Conservation (phyloP, 2,888 invertebrate genomes). For the Torymus aiolomorphi region DNA sequence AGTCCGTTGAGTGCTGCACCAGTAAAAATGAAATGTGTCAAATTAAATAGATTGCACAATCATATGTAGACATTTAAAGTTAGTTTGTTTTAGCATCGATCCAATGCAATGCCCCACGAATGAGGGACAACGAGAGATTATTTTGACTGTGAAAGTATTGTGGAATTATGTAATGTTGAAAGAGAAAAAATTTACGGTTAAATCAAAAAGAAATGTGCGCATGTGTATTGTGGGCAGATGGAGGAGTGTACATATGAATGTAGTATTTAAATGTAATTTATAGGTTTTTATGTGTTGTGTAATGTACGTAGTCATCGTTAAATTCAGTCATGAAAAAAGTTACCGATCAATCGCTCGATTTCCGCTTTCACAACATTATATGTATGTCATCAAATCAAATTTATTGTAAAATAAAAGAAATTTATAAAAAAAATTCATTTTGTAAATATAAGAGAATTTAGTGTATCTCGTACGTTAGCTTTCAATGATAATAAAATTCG, state of each 20-base stretch:
- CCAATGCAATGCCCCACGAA: too few relatives aligned
- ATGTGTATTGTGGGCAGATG: background rate
- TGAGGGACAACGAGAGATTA: too few relatives aligned
- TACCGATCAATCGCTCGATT: background rate
- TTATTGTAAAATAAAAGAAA: slow-evolving; percentile 2
- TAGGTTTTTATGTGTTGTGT: slow-evolving; percentile 30
- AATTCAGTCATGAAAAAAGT: slow-evolving; percentile 5
- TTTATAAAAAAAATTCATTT: background rate
- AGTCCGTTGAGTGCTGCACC: too few relatives aligned
- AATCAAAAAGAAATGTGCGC: slow-evolving; percentile 8
- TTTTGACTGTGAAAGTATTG: background rate
- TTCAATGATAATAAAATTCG: slow-evolving; percentile 12
- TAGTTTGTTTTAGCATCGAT: too few relatives aligned
- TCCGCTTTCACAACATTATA: too few relatives aligned
- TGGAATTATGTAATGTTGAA: background rate
- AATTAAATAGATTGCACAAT: too few relatives aligned
- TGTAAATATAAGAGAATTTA: slow-evolving; percentile 17
- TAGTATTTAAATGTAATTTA: slow-evolving; percentile 31
- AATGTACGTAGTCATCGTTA: slow-evolving; percentile 8
- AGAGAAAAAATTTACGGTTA: slow-evolving; percentile 1
- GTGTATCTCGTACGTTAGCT: background rate
- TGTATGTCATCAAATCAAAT: background rate
- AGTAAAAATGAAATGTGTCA: too few relatives aligned
- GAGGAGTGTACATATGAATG: slow-evolving; percentile 11
- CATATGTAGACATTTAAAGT: too few relatives aligned